Base-by-base conservation (phyloP, 1,140 invertebrate species). In the Drosophila ironensis region DNA sequence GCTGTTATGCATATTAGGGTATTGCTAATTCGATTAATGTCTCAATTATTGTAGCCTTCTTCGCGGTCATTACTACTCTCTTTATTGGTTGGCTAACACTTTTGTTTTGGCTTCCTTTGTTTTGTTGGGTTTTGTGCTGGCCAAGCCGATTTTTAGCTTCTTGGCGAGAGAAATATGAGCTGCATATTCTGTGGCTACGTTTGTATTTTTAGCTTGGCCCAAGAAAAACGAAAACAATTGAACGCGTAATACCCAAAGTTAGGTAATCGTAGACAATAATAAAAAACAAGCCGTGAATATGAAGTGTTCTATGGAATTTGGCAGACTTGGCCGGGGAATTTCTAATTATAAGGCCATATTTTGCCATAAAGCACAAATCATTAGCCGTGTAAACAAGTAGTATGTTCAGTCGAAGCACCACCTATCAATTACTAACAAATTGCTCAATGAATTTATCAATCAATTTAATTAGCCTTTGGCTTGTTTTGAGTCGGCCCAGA, bases 161-260 rank as follows among this genome's bases (percentile, higher is more conserved):
- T 25, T 53, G 30, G 6, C n/a, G 16, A 25, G 17, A 33, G 78
- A 73, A 73, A 84, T 82, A 70, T 84, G 61, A 84, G 72, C 72
- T 84, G 37, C 57, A 82, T 51, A 61, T 50, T 47, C 47, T 47
- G 56, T 44, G 38, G 28, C 37, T 61, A 28, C 3, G 17, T 5
- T 48, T 28, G n/a, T 82, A 82, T 60, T 52, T 63, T 57, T 71
- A 52, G 53, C 68, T 28, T 24, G 48, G 44, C 52, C 56, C 56
- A 30, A 71, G 35, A 42, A 68, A 52, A 56, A 71, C 60, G 44
- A 76, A 69, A 72, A 82, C 61, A 66, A 52, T 68, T 30, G 64
- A 71, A 57, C 25, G 47, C 72, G 59, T 61, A 60, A 47, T 46
- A 14, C 60, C 14, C 28, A 33, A 20, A 27, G 73, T 77, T 69